Conservation (phyloP, 2,888 invertebrate genomes). For the Peribatodes rhomboidaria region DNA sequence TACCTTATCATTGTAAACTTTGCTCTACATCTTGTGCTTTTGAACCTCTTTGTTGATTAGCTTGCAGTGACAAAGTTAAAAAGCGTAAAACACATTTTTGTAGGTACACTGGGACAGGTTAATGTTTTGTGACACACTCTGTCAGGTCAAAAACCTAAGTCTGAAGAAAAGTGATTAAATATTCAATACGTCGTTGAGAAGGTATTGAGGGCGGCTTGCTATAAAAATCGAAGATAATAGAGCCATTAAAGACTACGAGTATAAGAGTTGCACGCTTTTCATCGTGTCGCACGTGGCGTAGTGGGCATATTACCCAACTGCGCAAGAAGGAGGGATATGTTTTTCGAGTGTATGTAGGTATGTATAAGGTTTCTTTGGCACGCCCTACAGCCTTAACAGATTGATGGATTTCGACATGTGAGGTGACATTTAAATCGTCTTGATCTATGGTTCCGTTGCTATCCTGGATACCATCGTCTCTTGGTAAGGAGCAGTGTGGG, state of each 20-base stretch:
- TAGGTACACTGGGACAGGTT: conserved; percentile 14
- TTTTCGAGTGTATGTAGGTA: too few species aligned
- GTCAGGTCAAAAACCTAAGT: conserved; percentile 34
- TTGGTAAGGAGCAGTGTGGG: too few species aligned
- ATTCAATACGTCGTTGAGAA: conserved; percentile 15
- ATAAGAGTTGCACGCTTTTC: neutral
- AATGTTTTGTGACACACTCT: conserved; percentile 21
- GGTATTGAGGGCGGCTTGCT: conserved; percentile 21
- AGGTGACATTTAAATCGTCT: too few species aligned
- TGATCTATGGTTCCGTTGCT: too few species aligned
- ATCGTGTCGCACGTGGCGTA: too few species aligned
- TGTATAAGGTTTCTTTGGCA: too few species aligned
- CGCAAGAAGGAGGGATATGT: too few species aligned
- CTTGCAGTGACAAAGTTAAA: conserved; percentile 17
- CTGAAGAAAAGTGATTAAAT: conserved; percentile 24
- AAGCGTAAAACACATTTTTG: neutral
- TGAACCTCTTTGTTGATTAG: neutral
- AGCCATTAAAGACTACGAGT: neutral
- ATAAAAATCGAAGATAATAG: conserved; percentile 5
- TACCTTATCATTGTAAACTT: conserved; percentile 9
- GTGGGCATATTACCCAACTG: too few species aligned
- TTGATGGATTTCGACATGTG: too few species aligned
- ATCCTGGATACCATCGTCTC: too few species aligned
- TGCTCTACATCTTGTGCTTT: neutral
- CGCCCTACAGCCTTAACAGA: too few species aligned